These are phyloP conservation scores for Drosophila bifasciata DNA, from an alignment of 1,140 invertebrate species.

Conservation along the genomic window DNA sequence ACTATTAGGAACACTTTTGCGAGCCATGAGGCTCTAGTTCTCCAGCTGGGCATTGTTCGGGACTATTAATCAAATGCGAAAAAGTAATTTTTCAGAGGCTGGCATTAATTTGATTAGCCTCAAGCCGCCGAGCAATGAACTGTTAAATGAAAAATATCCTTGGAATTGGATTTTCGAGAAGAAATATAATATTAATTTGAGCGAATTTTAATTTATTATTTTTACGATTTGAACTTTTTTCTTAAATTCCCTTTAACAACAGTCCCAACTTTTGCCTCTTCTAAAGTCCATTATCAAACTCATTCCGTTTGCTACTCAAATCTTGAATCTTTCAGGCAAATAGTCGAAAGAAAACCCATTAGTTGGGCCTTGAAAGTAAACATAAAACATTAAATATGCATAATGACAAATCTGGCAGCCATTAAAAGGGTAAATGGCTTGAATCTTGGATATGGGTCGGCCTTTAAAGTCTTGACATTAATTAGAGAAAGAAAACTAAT, in stretches of 20 bases:
- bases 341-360: conserved; percentile 10
- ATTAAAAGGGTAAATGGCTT: conserved; percentile 48
- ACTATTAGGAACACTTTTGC: conserved; percentile 47
- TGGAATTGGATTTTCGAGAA: not conserved
- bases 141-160: conserved; percentile 35
- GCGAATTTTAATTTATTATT: not conserved
- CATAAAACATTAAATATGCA: conserved; percentile 52
- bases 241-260: too few species aligned
- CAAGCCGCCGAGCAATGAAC: conserved; percentile 52
- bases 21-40: not conserved
- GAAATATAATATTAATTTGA: too few species aligned
- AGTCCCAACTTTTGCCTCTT: too few species aligned
- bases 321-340: not conserved
- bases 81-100: conserved; percentile 53
- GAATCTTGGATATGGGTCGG: conserved; percentile 6
- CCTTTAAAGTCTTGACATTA: conserved; percentile 53
- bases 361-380: conserved; percentile 11
- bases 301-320: not conserved
- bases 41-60: conserved; percentile 23
- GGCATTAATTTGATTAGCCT: conserved; percentile 55
- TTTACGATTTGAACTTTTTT: too few species aligned
- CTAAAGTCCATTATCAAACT: too few species aligned
- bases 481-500: conserved; percentile 31
- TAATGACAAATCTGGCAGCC: conserved; percentile 55
- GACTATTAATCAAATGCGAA: conserved; percentile 55